phyloP scores from a whole-genome alignment of 2,113 vertebrate species.

The Gnathonemus echidnorhynchus region DNA sequence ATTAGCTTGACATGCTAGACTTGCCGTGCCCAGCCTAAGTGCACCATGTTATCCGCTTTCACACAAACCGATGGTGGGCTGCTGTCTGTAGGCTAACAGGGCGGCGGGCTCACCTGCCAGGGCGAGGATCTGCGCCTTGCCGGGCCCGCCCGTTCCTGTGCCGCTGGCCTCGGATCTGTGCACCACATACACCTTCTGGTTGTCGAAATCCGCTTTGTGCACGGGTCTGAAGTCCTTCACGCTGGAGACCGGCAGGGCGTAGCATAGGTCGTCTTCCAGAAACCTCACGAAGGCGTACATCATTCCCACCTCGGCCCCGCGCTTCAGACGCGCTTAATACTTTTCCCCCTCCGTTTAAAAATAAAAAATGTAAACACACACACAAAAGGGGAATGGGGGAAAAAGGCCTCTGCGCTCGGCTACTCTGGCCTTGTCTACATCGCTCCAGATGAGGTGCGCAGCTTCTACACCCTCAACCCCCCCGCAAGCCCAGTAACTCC shows the following conservation, averaged over 20 bases:
- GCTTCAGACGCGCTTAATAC: slow-evolving; percentile 66
- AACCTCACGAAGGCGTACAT: slow-evolving; percentile 96
- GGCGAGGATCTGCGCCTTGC: slow-evolving; percentile 90
- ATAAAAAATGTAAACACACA: slow-evolving; percentile 63
- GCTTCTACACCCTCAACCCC: not conserved
- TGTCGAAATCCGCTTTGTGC: slow-evolving; percentile 85
- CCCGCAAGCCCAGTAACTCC: slow-evolving; percentile 7
- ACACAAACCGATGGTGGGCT: not conserved
- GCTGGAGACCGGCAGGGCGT: slow-evolving; percentile 79
- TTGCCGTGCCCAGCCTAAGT: not conserved
- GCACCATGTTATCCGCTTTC: not conserved
- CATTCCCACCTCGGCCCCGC: slow-evolving; percentile 64
- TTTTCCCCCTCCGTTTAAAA: slow-evolving; percentile 62
- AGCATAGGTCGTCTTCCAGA: slow-evolving; percentile 92
- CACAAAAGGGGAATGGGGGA: slow-evolving; percentile 40
- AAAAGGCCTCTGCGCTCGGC: slow-evolving; percentile 68
- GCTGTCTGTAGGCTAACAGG: not conserved
- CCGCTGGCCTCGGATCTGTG: slow-evolving; percentile 72
- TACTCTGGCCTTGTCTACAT: slow-evolving; percentile 68
- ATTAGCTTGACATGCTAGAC: not conserved
- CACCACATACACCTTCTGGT: slow-evolving; percentile 93
- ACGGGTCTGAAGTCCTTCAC: slow-evolving; percentile 84
- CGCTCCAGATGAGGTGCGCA: slow-evolving; percentile 35
- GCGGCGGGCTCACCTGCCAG: slow-evolving; percentile 78
- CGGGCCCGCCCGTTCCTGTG: slow-evolving; percentile 68